These are phyloP conservation scores for Drymonia ruficornis DNA, from an alignment of 2,888 invertebrate genomes.

Conservation along the genomic window DNA sequence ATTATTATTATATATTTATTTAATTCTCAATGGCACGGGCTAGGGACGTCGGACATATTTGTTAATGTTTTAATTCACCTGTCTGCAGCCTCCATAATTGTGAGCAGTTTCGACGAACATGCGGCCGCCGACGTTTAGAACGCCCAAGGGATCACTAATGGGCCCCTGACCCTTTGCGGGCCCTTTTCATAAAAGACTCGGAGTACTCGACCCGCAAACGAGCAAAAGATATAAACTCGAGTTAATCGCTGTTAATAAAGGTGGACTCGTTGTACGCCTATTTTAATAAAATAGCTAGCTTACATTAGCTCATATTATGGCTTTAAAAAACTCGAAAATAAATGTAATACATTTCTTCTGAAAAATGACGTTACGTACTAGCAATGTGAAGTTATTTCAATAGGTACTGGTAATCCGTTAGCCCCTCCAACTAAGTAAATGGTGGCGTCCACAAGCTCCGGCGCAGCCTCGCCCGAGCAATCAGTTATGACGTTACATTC, in stretches of 20 bases:
- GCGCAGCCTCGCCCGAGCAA: no score
- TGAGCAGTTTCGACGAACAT: constrained; percentile 17
- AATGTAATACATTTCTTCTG: no score
- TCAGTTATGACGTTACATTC: no score
- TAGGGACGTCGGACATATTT: background rate
- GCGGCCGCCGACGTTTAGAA: constrained; percentile 18
- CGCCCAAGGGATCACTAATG: constrained; percentile 29
- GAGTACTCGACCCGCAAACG: constrained; percentile 17
- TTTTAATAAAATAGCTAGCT: background rate
- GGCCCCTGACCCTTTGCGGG: constrained; percentile 25
- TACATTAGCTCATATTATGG: background rate
- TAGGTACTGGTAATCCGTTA: no score
- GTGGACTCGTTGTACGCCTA: background rate
- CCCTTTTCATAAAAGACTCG: constrained; percentile 31
- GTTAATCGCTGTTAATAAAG: constrained; percentile 11
- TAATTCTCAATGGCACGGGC: background rate
- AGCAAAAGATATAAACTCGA: constrained; percentile 22
- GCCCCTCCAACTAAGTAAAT: no score
- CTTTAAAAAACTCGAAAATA: background rate
- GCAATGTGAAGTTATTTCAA: no score
- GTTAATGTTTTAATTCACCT: background rate
- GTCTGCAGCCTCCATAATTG: constrained; percentile 7
- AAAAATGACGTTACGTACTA: no score
- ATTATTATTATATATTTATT: background rate
- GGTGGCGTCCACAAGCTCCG: no score